Evolutionary conservation across 2,113 vertebrate genomes (phyloP).

Genomic region (Notechis scutatus): DNA sequence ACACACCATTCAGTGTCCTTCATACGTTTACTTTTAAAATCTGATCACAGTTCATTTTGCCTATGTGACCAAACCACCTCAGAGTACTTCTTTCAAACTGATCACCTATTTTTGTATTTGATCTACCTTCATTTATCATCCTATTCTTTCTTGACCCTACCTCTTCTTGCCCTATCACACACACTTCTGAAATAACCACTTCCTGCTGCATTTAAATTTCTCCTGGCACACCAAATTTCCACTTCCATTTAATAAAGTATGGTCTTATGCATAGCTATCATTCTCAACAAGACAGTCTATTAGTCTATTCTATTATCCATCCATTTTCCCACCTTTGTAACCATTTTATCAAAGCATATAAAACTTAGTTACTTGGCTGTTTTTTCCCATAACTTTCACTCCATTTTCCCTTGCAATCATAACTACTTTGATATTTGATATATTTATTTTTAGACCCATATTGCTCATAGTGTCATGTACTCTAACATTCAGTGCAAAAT

Average conservation of each 20-base stretch:
- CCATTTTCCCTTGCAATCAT: neutral
- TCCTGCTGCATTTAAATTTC: neutral
- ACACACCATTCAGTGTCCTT: neutral
- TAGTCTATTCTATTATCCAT: neutral
- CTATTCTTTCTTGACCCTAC: neutral
- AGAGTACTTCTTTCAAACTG: neutral
- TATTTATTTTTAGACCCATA: neutral
- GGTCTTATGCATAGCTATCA: neutral
- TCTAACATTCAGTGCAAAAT: neutral
- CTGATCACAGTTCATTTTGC: neutral
- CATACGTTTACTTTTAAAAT: neutral
- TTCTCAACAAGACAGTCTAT: neutral
- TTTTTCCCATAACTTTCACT: neutral
- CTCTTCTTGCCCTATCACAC: neutral
- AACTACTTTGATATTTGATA: neutral
- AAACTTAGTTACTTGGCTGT: neutral
- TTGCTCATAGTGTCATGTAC: neutral
- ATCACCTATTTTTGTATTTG: neutral
- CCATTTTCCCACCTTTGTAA: neutral
- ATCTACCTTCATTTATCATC: neutral
- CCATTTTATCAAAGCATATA: neutral
- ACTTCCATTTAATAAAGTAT: neutral
- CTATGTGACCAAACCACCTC: neutral
- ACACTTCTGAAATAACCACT: neutral
- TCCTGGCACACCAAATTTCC: neutral